Evolutionary conservation across 2,888 invertebrate species (phyloP).

Genomic region (Platypus cylindrus): DNA sequence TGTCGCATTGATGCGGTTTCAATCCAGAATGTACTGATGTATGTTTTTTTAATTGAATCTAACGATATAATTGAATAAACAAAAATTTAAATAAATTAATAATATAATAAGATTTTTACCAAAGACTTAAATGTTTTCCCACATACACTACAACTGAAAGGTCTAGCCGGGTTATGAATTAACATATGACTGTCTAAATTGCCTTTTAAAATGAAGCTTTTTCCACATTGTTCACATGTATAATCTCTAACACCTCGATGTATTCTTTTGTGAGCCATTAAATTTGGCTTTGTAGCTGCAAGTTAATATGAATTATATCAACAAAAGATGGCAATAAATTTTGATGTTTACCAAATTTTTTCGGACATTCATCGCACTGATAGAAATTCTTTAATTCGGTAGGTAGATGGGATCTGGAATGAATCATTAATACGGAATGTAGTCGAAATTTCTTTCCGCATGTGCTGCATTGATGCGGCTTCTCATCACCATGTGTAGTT

Average conservation of each 20-base stretch:
- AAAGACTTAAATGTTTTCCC: constrained; percentile 45
- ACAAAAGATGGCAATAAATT: background rate
- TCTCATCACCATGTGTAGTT: constrained; percentile 40
- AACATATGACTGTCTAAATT: constrained; percentile 44
- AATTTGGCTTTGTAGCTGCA: constrained; percentile 39
- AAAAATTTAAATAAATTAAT: background rate
- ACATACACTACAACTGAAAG: constrained; percentile 38
- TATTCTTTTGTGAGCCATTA: constrained; percentile 44
- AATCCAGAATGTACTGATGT: constrained; percentile 44
- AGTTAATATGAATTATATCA: background rate
- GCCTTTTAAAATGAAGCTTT: constrained; percentile 46
- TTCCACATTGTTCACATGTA: constrained; percentile 45
- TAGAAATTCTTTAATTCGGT: constrained; percentile 43
- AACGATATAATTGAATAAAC: background rate
- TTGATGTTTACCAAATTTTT: constrained; percentile 36
- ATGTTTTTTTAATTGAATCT: constrained; percentile 41
- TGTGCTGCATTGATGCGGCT: constrained; percentile 39
- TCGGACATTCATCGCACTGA: constrained; percentile 47
- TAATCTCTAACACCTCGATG: constrained; percentile 43
- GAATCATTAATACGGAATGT: constrained; percentile 42
- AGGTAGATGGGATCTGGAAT: constrained; percentile 43
- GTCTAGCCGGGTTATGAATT: constrained; percentile 40
- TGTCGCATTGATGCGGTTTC: constrained; percentile 48
- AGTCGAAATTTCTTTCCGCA: constrained; percentile 45
- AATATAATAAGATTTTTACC: too few relatives aligned